Conservation (phyloP, 1,140 invertebrate species). For the Ceratosolen fusciceps region DNA sequence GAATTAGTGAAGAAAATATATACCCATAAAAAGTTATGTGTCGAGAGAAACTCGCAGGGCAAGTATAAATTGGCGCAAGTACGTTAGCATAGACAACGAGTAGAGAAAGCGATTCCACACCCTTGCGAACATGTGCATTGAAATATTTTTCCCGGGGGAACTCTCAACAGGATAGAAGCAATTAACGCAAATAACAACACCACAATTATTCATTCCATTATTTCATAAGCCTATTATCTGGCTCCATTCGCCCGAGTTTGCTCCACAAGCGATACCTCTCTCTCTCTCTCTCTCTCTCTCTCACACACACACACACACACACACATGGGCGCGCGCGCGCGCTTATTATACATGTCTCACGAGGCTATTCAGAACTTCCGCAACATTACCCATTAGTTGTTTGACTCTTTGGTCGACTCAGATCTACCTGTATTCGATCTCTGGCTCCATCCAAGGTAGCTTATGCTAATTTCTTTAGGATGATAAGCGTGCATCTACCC, state of each 20-base stretch:
- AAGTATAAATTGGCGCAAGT: too few species aligned
- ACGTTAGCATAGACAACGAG: not conserved
- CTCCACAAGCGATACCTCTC: not conserved
- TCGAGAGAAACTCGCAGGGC: too few species aligned
- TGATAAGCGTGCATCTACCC: not conserved
- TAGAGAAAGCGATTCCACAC: not conserved
- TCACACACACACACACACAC: too few species aligned
- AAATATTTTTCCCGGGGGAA: not conserved
- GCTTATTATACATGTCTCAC: conserved; percentile 16
- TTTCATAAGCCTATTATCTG: conserved; percentile 25
- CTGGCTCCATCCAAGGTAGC: conserved; percentile 43
- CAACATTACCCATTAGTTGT: conserved; percentile 65
- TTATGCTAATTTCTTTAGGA: conserved; percentile 1
- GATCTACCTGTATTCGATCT: conserved; percentile 47
- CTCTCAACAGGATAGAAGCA: not conserved
- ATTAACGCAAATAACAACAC: conserved; percentile 7
- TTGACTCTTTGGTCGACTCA: conserved; percentile 48
- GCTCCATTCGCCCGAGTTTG: not conserved
- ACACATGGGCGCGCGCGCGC: too few species aligned
- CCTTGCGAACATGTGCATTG: not conserved
- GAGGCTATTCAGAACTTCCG: conserved; percentile 64
- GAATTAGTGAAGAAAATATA: too few species aligned
- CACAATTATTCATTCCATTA: conserved; percentile 24
- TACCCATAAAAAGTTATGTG: too few species aligned
- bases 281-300: not conserved